Evolutionary conservation across 2,888 invertebrate genomes (phyloP).

Genomic region (Pomacea canaliculata): DNA sequence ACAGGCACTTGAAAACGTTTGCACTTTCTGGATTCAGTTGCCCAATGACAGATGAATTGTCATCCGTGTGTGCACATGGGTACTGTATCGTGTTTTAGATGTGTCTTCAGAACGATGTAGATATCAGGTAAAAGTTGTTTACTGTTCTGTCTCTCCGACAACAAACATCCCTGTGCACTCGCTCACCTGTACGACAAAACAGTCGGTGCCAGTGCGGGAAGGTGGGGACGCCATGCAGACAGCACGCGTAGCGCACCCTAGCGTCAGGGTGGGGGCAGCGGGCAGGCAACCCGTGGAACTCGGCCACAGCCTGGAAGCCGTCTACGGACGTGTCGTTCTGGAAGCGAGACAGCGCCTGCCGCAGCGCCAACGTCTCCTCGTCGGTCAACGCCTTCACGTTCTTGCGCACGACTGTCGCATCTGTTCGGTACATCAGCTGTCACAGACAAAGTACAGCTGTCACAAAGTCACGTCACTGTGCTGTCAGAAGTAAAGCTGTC

Average conservation of each 20-base stretch:
- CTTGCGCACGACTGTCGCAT: conserved; percentile 23
- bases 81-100: too few species aligned
- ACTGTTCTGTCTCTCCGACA: too few species aligned
- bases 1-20: too few species aligned
- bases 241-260: conserved; percentile 33
- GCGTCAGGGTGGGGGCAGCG: conserved; percentile 37
- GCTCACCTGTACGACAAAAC: conserved; percentile 31
- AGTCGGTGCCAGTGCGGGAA: conserved; percentile 44
- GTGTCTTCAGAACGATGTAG: too few species aligned
- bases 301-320: conserved; percentile 40
- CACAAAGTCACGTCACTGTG: too few species aligned
- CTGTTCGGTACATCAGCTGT: not conserved
- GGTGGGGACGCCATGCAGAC: conserved; percentile 38
- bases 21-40: too few species aligned
- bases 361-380: conserved; percentile 29
- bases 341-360: conserved; percentile 34
- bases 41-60: too few species aligned
- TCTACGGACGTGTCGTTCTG: conserved; percentile 37
- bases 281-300: conserved; percentile 41
- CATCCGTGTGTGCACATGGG: too few species aligned
- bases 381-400: conserved; percentile 30
- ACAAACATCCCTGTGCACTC: too few species aligned
- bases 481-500: too few species aligned
- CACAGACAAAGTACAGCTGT: too few species aligned
- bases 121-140: too few species aligned